These are phyloP conservation scores for Beris morrisii DNA, from an alignment of 2,888 invertebrate genomes.

Conservation along the genomic window DNA sequence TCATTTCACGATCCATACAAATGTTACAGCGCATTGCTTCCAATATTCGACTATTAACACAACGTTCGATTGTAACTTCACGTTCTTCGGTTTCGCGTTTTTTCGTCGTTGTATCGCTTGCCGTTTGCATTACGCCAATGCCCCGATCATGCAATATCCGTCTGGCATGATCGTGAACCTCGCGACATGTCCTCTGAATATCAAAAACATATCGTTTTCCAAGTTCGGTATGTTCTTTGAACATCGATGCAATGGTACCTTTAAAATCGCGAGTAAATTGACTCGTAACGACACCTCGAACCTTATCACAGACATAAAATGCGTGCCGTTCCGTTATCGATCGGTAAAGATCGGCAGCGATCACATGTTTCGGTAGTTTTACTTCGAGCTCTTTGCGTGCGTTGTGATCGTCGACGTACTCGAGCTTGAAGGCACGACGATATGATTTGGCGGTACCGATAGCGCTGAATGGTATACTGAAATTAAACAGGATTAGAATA, in stretches of 20 bases:
- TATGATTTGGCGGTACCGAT: conserved; percentile 78
- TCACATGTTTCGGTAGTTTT: conserved; percentile 78
- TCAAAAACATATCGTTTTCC: conserved; percentile 92
- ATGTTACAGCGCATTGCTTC: conserved; percentile 81
- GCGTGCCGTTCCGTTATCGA: conserved; percentile 91
- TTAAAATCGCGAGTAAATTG: conserved; percentile 88
- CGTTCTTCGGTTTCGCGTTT: conserved; percentile 50
- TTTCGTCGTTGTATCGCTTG: conserved; percentile 35
- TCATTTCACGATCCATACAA: conserved; percentile 83
- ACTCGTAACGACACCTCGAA: conserved; percentile 81
- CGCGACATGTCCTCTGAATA: conserved; percentile 83
- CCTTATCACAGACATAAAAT: conserved; percentile 91
- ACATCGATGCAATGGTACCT: conserved; percentile 87
- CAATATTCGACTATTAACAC: conserved; percentile 57
- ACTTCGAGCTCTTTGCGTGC: conserved; percentile 70
- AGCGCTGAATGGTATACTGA: conserved; percentile 78
- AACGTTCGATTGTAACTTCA: conserved; percentile 53
- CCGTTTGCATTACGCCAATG: conserved; percentile 44
- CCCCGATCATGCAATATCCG: conserved; percentile 68
- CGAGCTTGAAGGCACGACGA: conserved; percentile 72
- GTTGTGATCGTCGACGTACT: conserved; percentile 70
- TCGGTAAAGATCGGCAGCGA: conserved; percentile 80
- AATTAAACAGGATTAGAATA: conserved; percentile 42
- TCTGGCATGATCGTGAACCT: conserved; percentile 86
- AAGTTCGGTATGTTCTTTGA: conserved; percentile 83